Evolutionary conservation across 2,888 invertebrate genomes (phyloP).

Genomic region (Prenolepis imparis): DNA sequence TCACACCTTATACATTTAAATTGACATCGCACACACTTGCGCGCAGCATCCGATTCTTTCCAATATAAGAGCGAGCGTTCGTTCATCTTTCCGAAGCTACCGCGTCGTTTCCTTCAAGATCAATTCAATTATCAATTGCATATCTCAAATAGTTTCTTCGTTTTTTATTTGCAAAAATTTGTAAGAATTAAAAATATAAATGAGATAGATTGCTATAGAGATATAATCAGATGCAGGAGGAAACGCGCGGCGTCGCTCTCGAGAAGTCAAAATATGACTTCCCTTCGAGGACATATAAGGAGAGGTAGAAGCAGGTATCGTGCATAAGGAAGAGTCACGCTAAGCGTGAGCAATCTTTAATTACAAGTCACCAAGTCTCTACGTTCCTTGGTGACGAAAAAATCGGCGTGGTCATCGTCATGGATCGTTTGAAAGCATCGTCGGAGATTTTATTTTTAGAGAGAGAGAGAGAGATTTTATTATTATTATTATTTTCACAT

Average conservation of each 20-base stretch:
- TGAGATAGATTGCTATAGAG: background rate
- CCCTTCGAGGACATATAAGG: constrained; percentile 57
- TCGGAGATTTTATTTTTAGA: background rate
- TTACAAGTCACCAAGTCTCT: constrained; percentile 73
- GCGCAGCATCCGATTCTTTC: constrained; percentile 70
- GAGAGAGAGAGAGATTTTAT: no score
- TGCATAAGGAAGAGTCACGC: constrained; percentile 78
- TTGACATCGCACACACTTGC: constrained; percentile 77
- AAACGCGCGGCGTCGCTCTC: constrained; percentile 63
- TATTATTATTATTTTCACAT: background rate
- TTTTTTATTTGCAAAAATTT: background rate
- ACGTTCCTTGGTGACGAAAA: constrained; percentile 72
- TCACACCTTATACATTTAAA: constrained; percentile 74
- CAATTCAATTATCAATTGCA: background rate
- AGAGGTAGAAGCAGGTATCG: constrained; percentile 76
- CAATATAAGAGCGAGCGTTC: constrained; percentile 75
- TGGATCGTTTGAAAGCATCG: constrained; percentile 28
- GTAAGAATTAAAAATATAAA: background rate
- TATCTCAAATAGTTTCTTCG: background rate
- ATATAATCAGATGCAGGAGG: background rate
- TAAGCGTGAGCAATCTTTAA: constrained; percentile 71
- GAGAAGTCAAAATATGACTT: constrained; percentile 66
- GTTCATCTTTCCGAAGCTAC: constrained; percentile 61
- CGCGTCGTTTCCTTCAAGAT: constrained; percentile 35
- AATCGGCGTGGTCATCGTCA: constrained; percentile 50